Percentiles rank a stretch among this genome's conserved stretches.
Conservation (phyloP, 2,797 vertebrate species). For the Geotrypetes seraphini region DNA sequence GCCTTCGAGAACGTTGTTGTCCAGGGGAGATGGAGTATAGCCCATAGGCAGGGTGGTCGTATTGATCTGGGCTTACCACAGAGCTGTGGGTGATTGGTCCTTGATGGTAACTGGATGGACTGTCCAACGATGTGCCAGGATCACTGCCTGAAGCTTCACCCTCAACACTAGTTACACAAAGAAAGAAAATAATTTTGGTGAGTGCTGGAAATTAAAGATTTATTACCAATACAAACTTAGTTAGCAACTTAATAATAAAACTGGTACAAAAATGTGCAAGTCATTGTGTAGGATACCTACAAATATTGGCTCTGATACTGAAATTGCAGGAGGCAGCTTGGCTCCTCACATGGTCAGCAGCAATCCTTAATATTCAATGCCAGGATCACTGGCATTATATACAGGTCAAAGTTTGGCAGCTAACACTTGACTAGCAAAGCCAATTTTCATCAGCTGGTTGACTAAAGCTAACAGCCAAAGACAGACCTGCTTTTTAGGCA, state of each 20-base stretch:
- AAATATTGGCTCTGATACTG: too few species aligned
- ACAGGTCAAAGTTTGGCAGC: too few species aligned
- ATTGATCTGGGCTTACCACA: conserved; percentile 79
- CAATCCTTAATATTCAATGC: too few species aligned
- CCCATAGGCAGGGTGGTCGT: conserved; percentile 69
- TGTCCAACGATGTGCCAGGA: conserved; percentile 70
- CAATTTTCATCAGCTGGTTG: too few species aligned
- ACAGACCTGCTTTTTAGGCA: too few species aligned
- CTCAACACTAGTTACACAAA: conserved; percentile 68
- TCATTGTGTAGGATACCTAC: background rate
- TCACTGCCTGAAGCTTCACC: conserved; percentile 78
- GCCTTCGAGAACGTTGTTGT: conserved; percentile 68
- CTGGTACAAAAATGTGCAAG: background rate
- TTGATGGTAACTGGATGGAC: conserved; percentile 68
- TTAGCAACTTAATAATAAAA: too few species aligned
- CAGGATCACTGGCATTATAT: too few species aligned
- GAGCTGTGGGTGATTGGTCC: conserved; percentile 76
- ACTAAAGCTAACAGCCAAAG: too few species aligned
- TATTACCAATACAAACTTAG: background rate
- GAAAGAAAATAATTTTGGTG: conserved; percentile 8
- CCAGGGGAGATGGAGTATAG: conserved; percentile 66
- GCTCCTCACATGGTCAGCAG: too few species aligned
- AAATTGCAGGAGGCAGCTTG: too few species aligned
- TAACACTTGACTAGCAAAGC: too few species aligned
- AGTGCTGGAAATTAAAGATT: background rate